Evolutionary conservation across 1,140 invertebrate genomes (phyloP).

Genomic region (Brachionus koreanus): DNA sequence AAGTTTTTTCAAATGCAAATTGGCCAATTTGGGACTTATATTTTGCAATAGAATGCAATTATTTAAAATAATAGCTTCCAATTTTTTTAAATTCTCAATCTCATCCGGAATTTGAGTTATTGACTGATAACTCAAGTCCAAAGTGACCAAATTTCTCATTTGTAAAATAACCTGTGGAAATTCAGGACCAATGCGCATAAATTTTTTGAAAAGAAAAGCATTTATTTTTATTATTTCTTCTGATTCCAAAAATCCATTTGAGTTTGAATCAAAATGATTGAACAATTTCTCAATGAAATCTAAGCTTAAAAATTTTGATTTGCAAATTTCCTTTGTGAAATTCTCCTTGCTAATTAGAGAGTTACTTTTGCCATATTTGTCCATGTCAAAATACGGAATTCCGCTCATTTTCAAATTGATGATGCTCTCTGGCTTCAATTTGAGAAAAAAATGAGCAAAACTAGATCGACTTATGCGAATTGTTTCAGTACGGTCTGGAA

Average conservation of each 20-base stretch:
- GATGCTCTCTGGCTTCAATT: not conserved
- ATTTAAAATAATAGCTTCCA: conserved; percentile 6
- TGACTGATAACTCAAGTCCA: conserved; percentile 48
- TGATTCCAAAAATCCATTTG: conserved; percentile 23
- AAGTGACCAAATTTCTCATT: not conserved
- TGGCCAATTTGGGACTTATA: conserved; percentile 48
- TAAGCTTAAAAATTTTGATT: not conserved
- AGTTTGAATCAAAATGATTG: not conserved
- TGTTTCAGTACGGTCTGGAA: not conserved
- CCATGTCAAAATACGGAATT: not conserved
- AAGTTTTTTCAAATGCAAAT: conserved; percentile 50
- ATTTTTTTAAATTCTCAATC: conserved; percentile 29
- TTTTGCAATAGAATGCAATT: conserved; percentile 24
- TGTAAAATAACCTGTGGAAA: not conserved
- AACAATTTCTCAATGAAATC: not conserved
- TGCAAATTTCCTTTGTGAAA: not conserved
- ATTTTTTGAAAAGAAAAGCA: conserved; percentile 39
- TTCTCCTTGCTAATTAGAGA: not conserved
- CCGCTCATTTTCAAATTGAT: not conserved
- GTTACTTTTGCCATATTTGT: not conserved
- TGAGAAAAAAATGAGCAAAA: conserved; percentile 8
- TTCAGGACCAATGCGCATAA: not conserved
- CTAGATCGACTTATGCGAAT: not conserved
- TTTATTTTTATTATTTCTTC: conserved; percentile 7
- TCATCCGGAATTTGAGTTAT: conserved; percentile 32